These are phyloP conservation scores for Apostichopus leukothele DNA, from an alignment of 53 echinoderm and acorn worm genomes.

Conservation along the genomic window DNA sequence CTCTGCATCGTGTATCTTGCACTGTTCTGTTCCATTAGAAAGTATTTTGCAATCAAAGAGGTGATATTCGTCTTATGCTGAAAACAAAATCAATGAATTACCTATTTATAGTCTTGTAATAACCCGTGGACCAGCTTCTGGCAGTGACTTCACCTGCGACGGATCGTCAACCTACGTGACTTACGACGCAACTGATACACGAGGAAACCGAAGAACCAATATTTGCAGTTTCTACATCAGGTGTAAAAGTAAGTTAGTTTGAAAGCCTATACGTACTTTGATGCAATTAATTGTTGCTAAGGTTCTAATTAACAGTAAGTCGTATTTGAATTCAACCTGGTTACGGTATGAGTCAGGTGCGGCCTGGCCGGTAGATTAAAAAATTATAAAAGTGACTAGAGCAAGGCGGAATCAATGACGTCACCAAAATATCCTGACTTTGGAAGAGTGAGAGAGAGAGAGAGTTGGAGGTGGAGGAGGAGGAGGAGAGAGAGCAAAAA, in stretches of 20 bases:
- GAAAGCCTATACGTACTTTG: neutral
- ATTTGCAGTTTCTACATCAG: neutral
- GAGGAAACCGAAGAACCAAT: neutral
- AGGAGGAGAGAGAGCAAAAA: no score
- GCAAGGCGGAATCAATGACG: no score
- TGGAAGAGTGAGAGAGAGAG: no score
- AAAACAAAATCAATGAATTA: neutral
- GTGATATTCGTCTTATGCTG: neutral
- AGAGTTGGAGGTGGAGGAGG: no score
- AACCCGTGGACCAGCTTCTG: neutral
- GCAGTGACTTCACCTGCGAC: neutral
- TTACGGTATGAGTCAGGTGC: neutral
- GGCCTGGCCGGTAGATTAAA: no score
- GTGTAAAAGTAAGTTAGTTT: neutral
- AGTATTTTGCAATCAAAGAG: neutral
- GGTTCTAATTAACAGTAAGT: neutral
- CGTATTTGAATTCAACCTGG: neutral
- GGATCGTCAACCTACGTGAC: neutral
- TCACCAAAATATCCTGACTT: no score
- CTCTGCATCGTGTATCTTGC: no score
- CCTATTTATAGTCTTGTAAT: neutral
- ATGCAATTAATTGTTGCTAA: neutral
- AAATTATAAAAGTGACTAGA: no score
- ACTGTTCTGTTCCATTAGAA: neutral
- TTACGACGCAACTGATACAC: neutral